Evolutionary conservation across 2,113 vertebrate species (phyloP).

Genomic region (Leptosomus discolor): DNA sequence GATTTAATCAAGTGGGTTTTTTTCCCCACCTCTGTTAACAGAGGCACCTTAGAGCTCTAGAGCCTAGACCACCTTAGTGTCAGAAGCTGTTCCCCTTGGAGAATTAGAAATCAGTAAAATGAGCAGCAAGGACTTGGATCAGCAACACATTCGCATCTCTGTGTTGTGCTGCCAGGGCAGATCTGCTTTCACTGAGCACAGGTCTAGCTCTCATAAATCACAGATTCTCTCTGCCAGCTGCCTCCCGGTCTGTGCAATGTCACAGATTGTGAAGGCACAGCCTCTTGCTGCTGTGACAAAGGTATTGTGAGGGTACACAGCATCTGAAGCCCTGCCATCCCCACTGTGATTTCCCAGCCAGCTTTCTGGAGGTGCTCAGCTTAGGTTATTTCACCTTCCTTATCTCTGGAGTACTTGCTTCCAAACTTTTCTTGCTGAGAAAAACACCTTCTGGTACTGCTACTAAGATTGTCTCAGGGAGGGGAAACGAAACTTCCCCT

Average conservation of each 20-base stretch:
- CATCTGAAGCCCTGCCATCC: neutral
- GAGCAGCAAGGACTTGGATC: neutral
- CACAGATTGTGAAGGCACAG: neutral
- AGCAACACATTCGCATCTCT: neutral
- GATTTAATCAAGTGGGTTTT: neutral
- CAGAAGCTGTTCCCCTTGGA: neutral
- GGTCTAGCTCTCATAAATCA: neutral
- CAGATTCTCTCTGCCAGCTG: neutral
- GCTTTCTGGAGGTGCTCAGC: neutral
- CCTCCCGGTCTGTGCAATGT: neutral
- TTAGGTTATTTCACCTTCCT: neutral
- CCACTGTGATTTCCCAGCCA: neutral
- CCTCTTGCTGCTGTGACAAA: neutral
- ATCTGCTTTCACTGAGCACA: neutral
- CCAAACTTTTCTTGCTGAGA: neutral
- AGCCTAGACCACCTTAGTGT: neutral
- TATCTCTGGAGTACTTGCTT: neutral
- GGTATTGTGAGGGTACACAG: accelerated
- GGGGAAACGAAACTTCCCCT: neutral
- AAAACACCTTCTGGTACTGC: neutral
- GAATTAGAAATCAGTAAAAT: neutral
- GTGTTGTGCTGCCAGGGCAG: accelerated
- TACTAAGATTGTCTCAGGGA: neutral
- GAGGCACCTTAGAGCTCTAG: neutral
- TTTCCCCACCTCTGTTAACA: neutral